These are phyloP conservation scores for Saccostrea cuccullata DNA, from an alignment of 1,140 invertebrate genomes.

Conservation along the genomic window DNA sequence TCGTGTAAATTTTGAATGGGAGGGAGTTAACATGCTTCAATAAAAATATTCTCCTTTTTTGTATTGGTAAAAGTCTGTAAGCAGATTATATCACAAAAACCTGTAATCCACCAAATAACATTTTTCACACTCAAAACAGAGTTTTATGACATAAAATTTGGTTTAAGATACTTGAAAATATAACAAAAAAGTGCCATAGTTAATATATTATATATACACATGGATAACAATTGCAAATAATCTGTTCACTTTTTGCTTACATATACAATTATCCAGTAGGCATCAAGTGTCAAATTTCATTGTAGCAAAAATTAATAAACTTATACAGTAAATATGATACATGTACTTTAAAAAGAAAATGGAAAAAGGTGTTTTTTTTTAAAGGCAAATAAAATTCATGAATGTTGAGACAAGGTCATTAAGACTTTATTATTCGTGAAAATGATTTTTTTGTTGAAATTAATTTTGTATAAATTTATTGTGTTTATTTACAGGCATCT, in stretches of 20 bases:
- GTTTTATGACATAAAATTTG: not conserved
- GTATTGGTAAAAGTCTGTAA: not conserved
- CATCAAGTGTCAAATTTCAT: not conserved
- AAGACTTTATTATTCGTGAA: not conserved
- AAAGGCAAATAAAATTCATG: no score
- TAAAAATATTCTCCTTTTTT: not conserved
- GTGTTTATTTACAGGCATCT: conserved; percentile 70
- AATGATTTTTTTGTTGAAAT: not conserved
- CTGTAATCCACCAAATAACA: not conserved
- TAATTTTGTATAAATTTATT: not conserved
- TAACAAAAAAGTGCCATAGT: conserved; percentile 2
- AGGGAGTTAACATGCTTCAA: not conserved
- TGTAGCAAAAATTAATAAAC: not conserved
- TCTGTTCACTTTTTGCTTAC: not conserved
- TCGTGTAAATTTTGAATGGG: conserved; percentile 25
- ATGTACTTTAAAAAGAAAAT: not conserved
- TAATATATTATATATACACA: not conserved
- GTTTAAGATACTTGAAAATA: not conserved
- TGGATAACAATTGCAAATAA: not conserved
- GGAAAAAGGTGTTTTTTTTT: no score
- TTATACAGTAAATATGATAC: not conserved
- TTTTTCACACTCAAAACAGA: not conserved
- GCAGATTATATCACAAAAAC: conserved; percentile 1
- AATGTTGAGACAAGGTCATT: not conserved
- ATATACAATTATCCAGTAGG: not conserved